A percentile compares a stretch with the other conserved stretches of the same genome.
These are phyloP conservation scores for Oligia latruncula DNA, from an alignment of 2,888 invertebrate genomes.

Conservation along the genomic window DNA sequence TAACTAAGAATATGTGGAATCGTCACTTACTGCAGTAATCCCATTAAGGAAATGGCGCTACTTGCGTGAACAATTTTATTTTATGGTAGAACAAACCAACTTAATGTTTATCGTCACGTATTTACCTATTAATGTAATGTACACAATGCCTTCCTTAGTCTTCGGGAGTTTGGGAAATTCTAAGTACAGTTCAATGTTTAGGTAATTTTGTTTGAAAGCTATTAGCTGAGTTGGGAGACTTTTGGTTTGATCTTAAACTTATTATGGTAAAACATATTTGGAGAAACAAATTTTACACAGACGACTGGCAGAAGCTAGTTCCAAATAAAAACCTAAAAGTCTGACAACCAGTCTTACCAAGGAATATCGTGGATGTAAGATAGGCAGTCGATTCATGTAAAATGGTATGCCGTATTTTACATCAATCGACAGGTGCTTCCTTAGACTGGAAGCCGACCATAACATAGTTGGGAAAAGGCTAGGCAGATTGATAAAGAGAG, in stretches of 20 bases:
- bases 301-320: not conserved
- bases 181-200: constrained; percentile 15
- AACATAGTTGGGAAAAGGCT: not conserved
- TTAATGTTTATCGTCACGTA: constrained; percentile 69
- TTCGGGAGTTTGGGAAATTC: constrained; percentile 9
- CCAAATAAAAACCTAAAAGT: not conserved
- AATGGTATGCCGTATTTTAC: not conserved
- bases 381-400: not conserved
- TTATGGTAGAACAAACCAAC: constrained; percentile 71
- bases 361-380: not conserved
- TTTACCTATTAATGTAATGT: constrained; percentile 62
- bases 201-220: not conserved
- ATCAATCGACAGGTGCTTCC: not conserved
- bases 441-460: not conserved
- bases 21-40: constrained; percentile 78
- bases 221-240: not conserved
- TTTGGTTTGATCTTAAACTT: not conserved
- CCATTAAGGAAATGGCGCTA: constrained; percentile 76
- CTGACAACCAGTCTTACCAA: not conserved
- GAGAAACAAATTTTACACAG: not conserved
- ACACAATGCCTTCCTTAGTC: constrained; percentile 36
- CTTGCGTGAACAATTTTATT: constrained; percentile 81
- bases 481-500: not conserved
- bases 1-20: constrained; percentile 69
- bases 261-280: not conserved